A percentile compares a stretch with the other conserved stretches of the same genome.
Conservation (phyloP, 2,888 invertebrate genomes). For the Zygothrica quintamaculata region DNA sequence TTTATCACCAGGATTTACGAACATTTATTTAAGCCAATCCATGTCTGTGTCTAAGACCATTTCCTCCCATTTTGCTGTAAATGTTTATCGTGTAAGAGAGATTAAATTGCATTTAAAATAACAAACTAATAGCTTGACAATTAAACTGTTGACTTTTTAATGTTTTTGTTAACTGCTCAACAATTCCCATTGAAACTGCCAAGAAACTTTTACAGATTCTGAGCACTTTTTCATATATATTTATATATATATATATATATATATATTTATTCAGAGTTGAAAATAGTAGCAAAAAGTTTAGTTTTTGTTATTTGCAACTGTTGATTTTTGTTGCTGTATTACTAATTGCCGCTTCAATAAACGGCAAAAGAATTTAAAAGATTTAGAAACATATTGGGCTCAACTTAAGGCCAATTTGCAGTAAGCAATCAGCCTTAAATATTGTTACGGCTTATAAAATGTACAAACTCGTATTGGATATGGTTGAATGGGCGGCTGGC, state of each 20-base stretch:
- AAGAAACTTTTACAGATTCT: slow-evolving; percentile 15
- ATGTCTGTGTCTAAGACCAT: no score
- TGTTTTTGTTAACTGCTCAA: not conserved
- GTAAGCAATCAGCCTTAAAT: slow-evolving; percentile 68
- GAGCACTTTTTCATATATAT: not conserved
- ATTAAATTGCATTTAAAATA: not conserved
- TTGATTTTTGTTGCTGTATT: slow-evolving; percentile 14
- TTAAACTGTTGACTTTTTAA: not conserved
- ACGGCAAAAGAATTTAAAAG: slow-evolving; percentile 29
- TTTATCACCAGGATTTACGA: no score
- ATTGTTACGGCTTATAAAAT: slow-evolving; percentile 48
- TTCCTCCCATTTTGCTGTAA: no score
- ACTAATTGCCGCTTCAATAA: slow-evolving; percentile 63
- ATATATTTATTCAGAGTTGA: not conserved
- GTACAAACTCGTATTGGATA: slow-evolving; percentile 7
- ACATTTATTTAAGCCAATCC: no score
- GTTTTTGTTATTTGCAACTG: not conserved
- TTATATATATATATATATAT: not conserved
- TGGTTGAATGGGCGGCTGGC: slow-evolving; percentile 7
- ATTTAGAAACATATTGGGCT: slow-evolving; percentile 23
- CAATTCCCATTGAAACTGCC: slow-evolving; percentile 12
- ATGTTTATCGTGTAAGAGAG: no score
- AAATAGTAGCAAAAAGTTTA: not conserved
- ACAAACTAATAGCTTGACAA: not conserved
- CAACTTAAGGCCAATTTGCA: slow-evolving; percentile 61